phyloP scores from a whole-genome alignment of 2,797 vertebrate species.

The Rousettus madagascariensis region DNA sequence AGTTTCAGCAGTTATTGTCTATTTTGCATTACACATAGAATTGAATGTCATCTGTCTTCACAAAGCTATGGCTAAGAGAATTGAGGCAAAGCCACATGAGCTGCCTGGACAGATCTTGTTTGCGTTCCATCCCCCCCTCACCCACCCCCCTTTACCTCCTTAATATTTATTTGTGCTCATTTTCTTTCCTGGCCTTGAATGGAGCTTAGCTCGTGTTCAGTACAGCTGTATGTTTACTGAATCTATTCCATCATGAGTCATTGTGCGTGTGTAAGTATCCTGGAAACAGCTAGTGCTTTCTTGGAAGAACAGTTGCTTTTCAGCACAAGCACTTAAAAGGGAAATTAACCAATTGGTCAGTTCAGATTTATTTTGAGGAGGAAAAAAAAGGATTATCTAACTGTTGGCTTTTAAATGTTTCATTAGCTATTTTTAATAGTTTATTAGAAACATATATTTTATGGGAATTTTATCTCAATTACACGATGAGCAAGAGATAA shows the following conservation, averaged over 20 bases:
- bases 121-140: constrained; percentile 83
- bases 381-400: constrained; percentile 84
- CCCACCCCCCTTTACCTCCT: constrained; percentile 87
- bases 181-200: constrained; percentile 93
- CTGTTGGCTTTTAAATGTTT: constrained; percentile 84
- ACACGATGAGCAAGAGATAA: constrained; percentile 66
- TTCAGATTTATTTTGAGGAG: constrained; percentile 83
- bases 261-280: constrained; percentile 92
- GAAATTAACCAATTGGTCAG: constrained; percentile 90
- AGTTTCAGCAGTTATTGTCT: constrained; percentile 96
- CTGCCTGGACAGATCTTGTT: constrained; percentile 87
- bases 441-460: constrained; percentile 84
- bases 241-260: constrained; percentile 92
- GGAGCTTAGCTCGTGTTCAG: constrained; percentile 89
- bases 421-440: constrained; percentile 85
- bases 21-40: constrained; percentile 91
- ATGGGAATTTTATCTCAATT: constrained; percentile 81
- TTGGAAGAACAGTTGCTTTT: constrained; percentile 91
- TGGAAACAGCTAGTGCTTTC: constrained; percentile 92
- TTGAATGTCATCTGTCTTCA: constrained; percentile 93
- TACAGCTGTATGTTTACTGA: constrained; percentile 93
- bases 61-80: constrained; percentile 89
- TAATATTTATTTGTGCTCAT: constrained; percentile 94
- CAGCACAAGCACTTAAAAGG: constrained; percentile 89
- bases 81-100: constrained; percentile 85